phyloP scores from a whole-genome alignment of 2,888 invertebrate genomes.

The Tillus elongatus region DNA sequence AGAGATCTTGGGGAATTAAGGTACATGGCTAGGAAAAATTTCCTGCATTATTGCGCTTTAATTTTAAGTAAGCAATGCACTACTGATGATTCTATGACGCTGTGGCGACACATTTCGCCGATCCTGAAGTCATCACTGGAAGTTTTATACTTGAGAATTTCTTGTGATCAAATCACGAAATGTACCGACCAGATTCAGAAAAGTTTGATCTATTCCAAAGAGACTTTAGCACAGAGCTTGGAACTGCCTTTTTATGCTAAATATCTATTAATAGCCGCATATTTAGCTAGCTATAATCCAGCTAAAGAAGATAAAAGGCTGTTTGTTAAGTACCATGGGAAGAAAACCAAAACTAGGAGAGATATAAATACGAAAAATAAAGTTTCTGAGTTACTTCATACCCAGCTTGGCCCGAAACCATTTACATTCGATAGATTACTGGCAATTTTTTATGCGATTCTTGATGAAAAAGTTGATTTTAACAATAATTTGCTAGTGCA shows the following conservation, averaged over 20 bases:
- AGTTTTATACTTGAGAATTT: constrained; percentile 63
- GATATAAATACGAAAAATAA: constrained; percentile 53
- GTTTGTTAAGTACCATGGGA: constrained; percentile 72
- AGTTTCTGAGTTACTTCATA: constrained; percentile 50
- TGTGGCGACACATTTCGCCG: constrained; percentile 75
- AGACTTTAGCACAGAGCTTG: constrained; percentile 52
- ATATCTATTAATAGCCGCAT: constrained; percentile 81
- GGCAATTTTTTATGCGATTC: constrained; percentile 52
- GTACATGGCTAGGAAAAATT: constrained; percentile 69
- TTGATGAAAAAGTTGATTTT: constrained; percentile 74
- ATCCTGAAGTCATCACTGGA: constrained; percentile 66
- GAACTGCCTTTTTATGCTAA: constrained; percentile 86
- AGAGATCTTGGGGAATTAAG: constrained; percentile 76
- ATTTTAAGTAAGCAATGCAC: constrained; percentile 57
- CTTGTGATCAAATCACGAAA: constrained; percentile 17
- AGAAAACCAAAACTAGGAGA: constrained; percentile 57
- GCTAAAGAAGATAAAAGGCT: constrained; percentile 78
- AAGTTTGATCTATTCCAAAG: constrained; percentile 24
- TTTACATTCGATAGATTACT: constrained; percentile 31
- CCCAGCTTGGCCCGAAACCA: constrained; percentile 71
- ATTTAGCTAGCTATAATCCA: constrained; percentile 87
- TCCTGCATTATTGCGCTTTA: constrained; percentile 70
- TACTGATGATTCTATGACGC: constrained; percentile 53
- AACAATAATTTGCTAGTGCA: constrained; percentile 82
- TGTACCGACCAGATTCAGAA: constrained; percentile 14